Percentiles rank a stretch among this genome's conserved stretches.
Conservation (phyloP, 2,888 invertebrate species). For the Melieria picta region DNA sequence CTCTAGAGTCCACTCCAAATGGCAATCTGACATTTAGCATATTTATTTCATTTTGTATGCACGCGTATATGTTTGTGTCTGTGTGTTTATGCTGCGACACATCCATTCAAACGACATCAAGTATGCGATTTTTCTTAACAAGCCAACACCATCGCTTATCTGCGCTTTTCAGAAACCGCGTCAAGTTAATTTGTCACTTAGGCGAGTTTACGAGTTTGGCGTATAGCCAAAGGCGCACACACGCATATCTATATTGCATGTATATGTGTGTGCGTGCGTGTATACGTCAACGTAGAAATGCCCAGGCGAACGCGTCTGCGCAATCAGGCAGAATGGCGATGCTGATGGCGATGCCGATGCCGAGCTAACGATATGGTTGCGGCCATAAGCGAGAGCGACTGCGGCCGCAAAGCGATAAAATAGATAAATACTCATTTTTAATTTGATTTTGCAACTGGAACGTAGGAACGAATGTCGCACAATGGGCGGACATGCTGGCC, state of each 20-base stretch:
- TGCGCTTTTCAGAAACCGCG: background rate
- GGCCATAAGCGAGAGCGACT: background rate
- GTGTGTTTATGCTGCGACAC: background rate
- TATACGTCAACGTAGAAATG: background rate
- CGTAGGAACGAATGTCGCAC: too few species aligned
- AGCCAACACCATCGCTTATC: background rate
- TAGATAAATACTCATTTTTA: too few species aligned
- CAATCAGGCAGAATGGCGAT: background rate
- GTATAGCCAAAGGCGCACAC: background rate
- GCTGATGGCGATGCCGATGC: background rate
- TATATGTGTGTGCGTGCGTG: conserved; percentile 4
- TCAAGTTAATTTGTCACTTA: background rate
- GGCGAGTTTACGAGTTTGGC: background rate
- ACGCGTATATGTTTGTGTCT: background rate
- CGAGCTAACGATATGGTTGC: background rate
- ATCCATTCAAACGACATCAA: background rate
- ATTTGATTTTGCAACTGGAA: too few species aligned
- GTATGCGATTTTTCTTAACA: background rate
- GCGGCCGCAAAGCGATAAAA: background rate
- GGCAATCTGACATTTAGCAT: too few species aligned
- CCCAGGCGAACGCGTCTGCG: too few species aligned
- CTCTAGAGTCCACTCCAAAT: too few species aligned
- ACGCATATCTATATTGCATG: background rate
- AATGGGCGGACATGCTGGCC: too few species aligned
- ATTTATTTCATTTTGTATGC: too few species aligned